Evolutionary conservation across 2,797 vertebrate species (phyloP).

Genomic region (Premnoplex brunnescens): DNA sequence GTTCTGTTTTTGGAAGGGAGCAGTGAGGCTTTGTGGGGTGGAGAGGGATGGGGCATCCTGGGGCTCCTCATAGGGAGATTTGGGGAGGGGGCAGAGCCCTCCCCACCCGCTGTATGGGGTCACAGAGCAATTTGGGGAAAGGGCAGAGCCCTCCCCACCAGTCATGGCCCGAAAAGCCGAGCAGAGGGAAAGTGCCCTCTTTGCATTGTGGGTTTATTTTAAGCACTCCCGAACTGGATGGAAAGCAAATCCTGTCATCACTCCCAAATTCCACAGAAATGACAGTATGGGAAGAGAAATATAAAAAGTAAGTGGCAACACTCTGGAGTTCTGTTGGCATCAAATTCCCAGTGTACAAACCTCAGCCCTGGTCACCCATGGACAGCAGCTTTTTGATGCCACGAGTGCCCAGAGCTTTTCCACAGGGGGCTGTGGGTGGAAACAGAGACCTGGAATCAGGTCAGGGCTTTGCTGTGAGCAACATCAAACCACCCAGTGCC

Average conservation of each 20-base stretch:
- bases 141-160: fast-evolving
- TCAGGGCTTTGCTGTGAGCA: background rate
- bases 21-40: fast-evolving
- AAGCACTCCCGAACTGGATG: fast-evolving
- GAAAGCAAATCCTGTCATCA: background rate
- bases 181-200: fast-evolving
- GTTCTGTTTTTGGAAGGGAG: background rate
- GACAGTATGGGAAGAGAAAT: background rate
- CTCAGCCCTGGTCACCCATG: fast-evolving
- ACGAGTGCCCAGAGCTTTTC: background rate
- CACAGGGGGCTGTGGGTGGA: fast-evolving
- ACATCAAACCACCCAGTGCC: background rate
- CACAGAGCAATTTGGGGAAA: background rate
- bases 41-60: background rate
- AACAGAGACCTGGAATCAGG: fast-evolving
- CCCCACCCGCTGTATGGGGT: fast-evolving
- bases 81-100: background rate
- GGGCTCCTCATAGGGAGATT: background rate
- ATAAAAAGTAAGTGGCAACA: background rate
- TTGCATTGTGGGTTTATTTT: background rate
- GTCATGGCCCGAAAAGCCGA: fast-evolving
- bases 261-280: background rate
- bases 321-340: background rate
- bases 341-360: fast-evolving
- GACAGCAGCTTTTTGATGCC: fast-evolving